These are phyloP conservation scores for Acleris literana DNA, from an alignment of 2,888 invertebrate species.

Conservation along the genomic window DNA sequence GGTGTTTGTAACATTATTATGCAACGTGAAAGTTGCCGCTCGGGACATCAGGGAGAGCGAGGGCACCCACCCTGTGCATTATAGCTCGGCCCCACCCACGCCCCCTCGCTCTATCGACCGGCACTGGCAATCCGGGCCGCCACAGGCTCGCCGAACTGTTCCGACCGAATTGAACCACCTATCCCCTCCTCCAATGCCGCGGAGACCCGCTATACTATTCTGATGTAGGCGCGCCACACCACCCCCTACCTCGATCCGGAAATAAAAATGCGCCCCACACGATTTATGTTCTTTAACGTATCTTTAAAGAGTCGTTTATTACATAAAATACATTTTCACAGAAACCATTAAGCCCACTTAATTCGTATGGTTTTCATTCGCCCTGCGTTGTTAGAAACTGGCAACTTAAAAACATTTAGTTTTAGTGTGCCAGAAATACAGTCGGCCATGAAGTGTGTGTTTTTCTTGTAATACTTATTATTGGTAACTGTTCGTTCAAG, in stretches of 20 bases:
- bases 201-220: slow-evolving; percentile 47
- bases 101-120: slow-evolving; percentile 78
- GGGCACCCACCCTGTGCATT: slow-evolving; percentile 75
- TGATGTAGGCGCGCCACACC: slow-evolving; percentile 30
- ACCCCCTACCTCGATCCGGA: slow-evolving; percentile 45
- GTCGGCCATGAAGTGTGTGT: too few relatives aligned
- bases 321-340: slow-evolving; percentile 10
- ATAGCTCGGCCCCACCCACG: slow-evolving; percentile 71
- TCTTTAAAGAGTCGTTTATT: slow-evolving; percentile 26
- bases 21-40: slow-evolving; percentile 65
- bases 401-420: too few relatives aligned
- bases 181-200: slow-evolving; percentile 47
- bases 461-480: too few relatives aligned
- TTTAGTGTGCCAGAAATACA: too few relatives aligned
- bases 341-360: background rate
- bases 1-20: slow-evolving; percentile 64
- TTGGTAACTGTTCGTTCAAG: too few relatives aligned
- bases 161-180: slow-evolving; percentile 59
- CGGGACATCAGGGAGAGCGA: slow-evolving; percentile 71
- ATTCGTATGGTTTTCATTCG: background rate
- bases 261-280: slow-evolving; percentile 45
- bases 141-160: slow-evolving; percentile 60
- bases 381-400: too few relatives aligned
- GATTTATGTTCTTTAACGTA: slow-evolving; percentile 37
- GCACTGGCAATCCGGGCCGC: slow-evolving; percentile 70